Conservation (phyloP, 2,888 invertebrate species). For the Lasioglossum figueresi region DNA sequence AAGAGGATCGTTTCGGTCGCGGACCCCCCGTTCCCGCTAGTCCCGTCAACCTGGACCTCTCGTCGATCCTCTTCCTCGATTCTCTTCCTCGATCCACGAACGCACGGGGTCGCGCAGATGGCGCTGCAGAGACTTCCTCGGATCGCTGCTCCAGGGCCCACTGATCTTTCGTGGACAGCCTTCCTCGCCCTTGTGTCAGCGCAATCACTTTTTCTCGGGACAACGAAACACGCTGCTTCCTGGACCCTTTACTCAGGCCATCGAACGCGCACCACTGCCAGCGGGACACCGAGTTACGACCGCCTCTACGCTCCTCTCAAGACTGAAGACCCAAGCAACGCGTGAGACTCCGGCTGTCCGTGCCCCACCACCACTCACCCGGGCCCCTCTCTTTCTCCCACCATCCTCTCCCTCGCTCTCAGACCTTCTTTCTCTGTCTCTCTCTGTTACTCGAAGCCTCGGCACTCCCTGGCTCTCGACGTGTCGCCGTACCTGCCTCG, state of each 20-base stretch:
- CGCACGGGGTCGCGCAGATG: constrained; percentile 40
- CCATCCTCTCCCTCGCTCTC: neutral
- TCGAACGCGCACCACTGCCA: constrained; percentile 32
- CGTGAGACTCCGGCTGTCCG: constrained; percentile 68
- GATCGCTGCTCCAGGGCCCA: neutral
- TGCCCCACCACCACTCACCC: constrained; percentile 60
- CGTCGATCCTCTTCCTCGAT: no score
- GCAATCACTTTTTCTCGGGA: neutral
- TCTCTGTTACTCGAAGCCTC: constrained; percentile 39
- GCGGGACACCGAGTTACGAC: constrained; percentile 42
- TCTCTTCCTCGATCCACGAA: neutral
- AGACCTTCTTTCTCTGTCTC: constrained; percentile 41
- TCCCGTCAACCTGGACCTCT: neutral
- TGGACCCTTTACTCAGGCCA: neutral
- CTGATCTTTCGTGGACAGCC: neutral
- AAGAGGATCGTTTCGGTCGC: neutral
- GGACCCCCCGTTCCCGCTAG: neutral
- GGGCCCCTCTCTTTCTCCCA: constrained; percentile 60
- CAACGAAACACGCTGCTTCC: neutral
- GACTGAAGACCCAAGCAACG: constrained; percentile 77
- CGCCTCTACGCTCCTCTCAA: constrained; percentile 75
- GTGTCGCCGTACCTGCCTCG: constrained; percentile 59
- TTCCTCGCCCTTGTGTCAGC: neutral
- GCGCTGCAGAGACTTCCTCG: constrained; percentile 29
- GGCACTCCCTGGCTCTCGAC: constrained; percentile 60